Evolutionary conservation across 2,113 vertebrate species (phyloP), one percentile per base, ranked within the genome.

Genomic region (Boleophthalmus pectinirostris): DNA sequence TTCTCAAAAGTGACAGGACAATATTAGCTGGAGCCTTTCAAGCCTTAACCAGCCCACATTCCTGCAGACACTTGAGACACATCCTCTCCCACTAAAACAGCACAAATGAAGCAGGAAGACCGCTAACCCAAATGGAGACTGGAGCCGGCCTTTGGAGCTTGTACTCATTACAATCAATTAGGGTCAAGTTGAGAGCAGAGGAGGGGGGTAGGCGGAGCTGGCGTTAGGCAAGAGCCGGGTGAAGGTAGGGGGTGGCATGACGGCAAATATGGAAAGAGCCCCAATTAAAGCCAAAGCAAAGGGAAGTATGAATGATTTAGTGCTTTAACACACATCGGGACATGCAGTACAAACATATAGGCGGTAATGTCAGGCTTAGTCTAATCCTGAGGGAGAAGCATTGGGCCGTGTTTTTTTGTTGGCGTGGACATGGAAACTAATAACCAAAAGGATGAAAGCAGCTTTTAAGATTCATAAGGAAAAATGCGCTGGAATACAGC

Each of bases 101-200:
- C 72, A 72, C 67, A 81, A 80, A 82, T 5, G 43, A 78, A 81
- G 83, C 38, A 74, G 75, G 75, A 85, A 83, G 61, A 79, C 46
- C 75, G 72, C 60, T 73, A 69, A 82, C 60, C 70, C 25, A 72
- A 80, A 67, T 53, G 58, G 83, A 82, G 60, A 43, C 66, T 58
- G 72, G 79, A 85, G 77, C 81, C 80, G 71, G 81, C 70, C 70
- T 78, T 73, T 69, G 79, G 76, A 78, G 84, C 74, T 77, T 74
- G 69, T 73, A 78, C 88, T 92, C 87, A 90, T 92, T 92, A 91
- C 63, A 83, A 77, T 85, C 91, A 91, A 92, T 92, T 90, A 90
- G 85, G 84, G 84, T 92, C 91, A 92, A 86, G 83, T 86, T 73
- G 75, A 83, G 85, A 82, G 80, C 81, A 80, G 64, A 72, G 66